Evolutionary conservation across 1,140 invertebrate species (phyloP), one percentile per base, ranked within the genome.

Genomic region (Drosophila fuyamai): DNA sequence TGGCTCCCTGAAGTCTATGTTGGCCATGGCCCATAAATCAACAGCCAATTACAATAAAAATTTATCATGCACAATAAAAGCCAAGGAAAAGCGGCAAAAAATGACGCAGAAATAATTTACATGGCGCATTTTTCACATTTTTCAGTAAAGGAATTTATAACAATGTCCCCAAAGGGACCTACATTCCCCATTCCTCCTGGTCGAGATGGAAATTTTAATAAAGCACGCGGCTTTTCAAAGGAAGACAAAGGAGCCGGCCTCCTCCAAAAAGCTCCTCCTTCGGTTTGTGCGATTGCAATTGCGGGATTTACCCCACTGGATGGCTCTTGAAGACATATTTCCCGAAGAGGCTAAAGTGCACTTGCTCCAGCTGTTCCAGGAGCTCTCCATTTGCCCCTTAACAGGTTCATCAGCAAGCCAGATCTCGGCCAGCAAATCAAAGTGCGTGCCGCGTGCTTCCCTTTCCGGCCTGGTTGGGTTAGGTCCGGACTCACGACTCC

Each of bases 1-100:
- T 46, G 56, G 32, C 48, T 44, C 60, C 44, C 46, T n/a, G 46
- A 29, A 51, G 46, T 66, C 27, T 66, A 18, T 40, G 53, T 16
- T 53, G 13, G 67, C 74, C 32, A 53, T 59, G 65, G 71, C 41
- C 79, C 83, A 88, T 86, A 88, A 86, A 86, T 86, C 82, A 86
- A 88, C 83, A 86, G 84, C 82, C 82, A 86, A 86, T 86, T 86
- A 86, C 82, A 86, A 86, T 88, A 86, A 82, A 86, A 86, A 86
- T 86, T 88, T 86, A 86, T 86, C 79, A 83, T 88, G 83, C 83
- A 86, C 83, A 86, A 86, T 88, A 88, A 83, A 86, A 79, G 35
- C 38, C 13, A 10, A 23, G 36, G 43, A 41, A 27, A 35, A 40
- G 41, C 50, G n/a, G 12, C 27, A 65, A 67, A 66, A 75, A 59